Evolutionary conservation across 2,888 invertebrate species (phyloP), one percentile per base, ranked within the genome.

Genomic region (Brenthis ino): DNA sequence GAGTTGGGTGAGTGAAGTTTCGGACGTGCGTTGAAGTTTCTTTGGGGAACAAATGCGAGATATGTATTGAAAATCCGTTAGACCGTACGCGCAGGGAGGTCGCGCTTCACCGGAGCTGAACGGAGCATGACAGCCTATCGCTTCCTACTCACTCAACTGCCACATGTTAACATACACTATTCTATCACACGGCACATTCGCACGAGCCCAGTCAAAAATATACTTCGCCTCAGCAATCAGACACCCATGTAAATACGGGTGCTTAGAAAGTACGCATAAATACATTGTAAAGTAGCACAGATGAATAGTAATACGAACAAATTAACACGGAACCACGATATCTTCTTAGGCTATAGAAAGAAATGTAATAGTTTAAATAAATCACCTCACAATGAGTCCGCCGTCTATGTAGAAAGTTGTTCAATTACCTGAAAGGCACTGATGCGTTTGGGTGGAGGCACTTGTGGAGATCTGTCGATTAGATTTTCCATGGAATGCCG

Each of bases 401-500:
- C 79, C 77, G 78, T 78, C 79, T 80, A 75, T 72, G 79, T 89
- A 89, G 88, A 88, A 88, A 89, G 88, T 79, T 72, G 74, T 76
- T 72, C 80, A 85, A 83, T 90, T 92, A 94, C 94, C 94, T 94
- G 94, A 82, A 92, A 91, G 77, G 87, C 90, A 79, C 93, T 89
- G 80, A 89, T 85, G 80, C 94, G 91, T 89, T 94, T 93, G 79
- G 91, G 91, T 74, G 91, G 87, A 75, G 91, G 82, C 79, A 93
- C 84, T 79, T 93, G 91, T 72, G 92, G 93, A 71, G 89, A 85
- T 79, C 92, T 89, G 77, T 94, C 94, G 75, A 89, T 94, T 74
- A 96, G 89, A 85, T 96, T 95, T 83, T 96, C 96, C 95, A 96
- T 95, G 0, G 96, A 96, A 73, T 95, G 93, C 57, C 96, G 91